Evolutionary conservation across 2,113 vertebrate species (phyloP).

Genomic region (Macheiramphus alcinus): DNA sequence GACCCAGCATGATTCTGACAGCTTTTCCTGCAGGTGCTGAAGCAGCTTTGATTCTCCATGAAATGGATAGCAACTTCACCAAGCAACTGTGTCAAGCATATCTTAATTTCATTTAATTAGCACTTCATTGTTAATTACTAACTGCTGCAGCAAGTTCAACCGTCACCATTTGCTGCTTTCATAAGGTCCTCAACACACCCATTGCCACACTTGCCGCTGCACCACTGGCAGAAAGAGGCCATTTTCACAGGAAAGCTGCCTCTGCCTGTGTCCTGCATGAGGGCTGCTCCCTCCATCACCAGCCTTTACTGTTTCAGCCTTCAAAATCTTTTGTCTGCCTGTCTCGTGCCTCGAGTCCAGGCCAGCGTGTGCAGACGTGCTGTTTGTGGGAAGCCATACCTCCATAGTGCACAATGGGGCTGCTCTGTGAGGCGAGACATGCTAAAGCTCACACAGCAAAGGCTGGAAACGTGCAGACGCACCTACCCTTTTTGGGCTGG

Average conservation of each 20-base stretch:
- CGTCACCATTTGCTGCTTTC: background rate
- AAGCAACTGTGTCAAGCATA: background rate
- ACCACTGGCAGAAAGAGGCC: background rate
- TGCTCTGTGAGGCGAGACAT: accelerated
- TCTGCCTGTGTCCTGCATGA: accelerated
- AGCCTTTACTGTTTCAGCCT: background rate
- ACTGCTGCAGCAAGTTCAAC: background rate
- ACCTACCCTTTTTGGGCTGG: too few species aligned
- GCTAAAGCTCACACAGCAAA: background rate
- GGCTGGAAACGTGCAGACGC: background rate
- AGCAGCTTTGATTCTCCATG: background rate
- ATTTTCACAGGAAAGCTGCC: background rate
- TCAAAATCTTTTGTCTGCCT: background rate
- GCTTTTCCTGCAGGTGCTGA: background rate
- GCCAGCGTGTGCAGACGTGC: accelerated
- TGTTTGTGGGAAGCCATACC: background rate
- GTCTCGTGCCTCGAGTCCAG: background rate
- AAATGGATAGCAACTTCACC: background rate
- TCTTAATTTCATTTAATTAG: background rate
- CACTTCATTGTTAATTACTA: background rate
- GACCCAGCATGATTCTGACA: background rate
- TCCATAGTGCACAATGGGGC: accelerated
- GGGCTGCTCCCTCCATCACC: background rate
- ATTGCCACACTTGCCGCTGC: accelerated
- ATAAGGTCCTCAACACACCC: background rate